Evolutionary conservation across 2,113 vertebrate genomes (phyloP), one percentile per base, ranked within the genome.

Genomic region (Neoarius graeffei): DNA sequence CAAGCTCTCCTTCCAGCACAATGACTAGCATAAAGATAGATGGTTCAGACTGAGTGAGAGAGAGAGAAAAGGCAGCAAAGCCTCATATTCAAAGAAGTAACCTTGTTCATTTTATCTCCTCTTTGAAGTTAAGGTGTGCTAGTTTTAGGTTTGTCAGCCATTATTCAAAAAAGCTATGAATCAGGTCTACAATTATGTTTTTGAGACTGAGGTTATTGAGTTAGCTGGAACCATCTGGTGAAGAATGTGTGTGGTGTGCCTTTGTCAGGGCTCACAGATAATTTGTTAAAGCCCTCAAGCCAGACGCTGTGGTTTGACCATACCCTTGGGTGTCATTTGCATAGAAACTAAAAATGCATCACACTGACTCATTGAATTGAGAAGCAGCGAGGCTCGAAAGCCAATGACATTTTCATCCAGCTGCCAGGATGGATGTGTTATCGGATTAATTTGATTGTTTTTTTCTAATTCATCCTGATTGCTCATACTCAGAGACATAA

Each of bases 291-390:
- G 19, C 57, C 5, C 19, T 62, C 56, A 82, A 82, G 57, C 57
- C 80, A 82, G 57, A 62, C 57, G 30, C 0, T 82, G 25, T 48
- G 80, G 30, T 82, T 60, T 48, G 57, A 25, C 80, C 57, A 62
- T 62, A 25, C 80, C 57, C 80, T 48, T 82, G 80, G 30, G 80
- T 82, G 57, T 82, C 80, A 30, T 82, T 82, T 82, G 80, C 56
- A 82, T 62, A 60, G 20, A 62, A 82, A 62, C 57, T 42, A 82
- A 79, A 79, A 56, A 17, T 56, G 76, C n/a, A 80, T 80, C 48
- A 80, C n/a, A 25, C 25, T 80, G 52, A 56, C 17, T 52, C 8
- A 7, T 13, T 11, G 5, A 27, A 79, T 17, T 79, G 52, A 56
- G 52, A 15, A 14, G 76, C 52, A 80, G 23, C 5, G 4, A 60